These are phyloP conservation scores for Aphelenchoides avenae DNA, from an alignment of 1,140 invertebrate genomes.

Conservation along the genomic window DNA sequence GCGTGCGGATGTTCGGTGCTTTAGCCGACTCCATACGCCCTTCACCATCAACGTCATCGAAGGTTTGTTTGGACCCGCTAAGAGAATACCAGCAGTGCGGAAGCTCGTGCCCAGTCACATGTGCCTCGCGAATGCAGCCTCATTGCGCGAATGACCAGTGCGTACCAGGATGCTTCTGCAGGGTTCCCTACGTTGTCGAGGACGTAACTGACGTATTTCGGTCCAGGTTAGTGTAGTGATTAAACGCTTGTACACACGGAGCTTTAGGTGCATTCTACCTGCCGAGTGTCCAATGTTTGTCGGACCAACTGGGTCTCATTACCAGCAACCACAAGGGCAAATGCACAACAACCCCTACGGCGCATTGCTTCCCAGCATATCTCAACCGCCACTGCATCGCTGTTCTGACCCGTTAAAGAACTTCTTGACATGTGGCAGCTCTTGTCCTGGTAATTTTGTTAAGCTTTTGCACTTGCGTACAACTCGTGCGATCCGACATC, in stretches of 20 bases:
- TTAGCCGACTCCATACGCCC: no score
- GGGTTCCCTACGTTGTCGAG: constrained; percentile 29
- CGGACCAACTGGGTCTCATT: not conserved
- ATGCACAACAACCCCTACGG: no score
- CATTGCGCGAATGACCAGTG: constrained; percentile 25
- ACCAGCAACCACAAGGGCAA: constrained; percentile 2
- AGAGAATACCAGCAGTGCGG: constrained; percentile 22
- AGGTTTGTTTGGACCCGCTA: constrained; percentile 21
- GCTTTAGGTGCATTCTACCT: constrained; percentile 25
- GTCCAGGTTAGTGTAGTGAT: no score
- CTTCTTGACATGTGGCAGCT: constrained; percentile 26
- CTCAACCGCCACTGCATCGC: no score
- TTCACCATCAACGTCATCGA: no score
- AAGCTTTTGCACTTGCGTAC: not conserved
- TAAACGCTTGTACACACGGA: not conserved
- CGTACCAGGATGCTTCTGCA: constrained; percentile 28
- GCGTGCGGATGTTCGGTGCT: no score
- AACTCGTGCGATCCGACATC: not conserved
- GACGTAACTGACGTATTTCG: constrained; percentile 21
- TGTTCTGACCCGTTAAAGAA: constrained; percentile 33
- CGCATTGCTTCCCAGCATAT: no score
- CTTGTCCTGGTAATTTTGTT: constrained; percentile 18
- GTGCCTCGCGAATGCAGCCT: constrained; percentile 14
- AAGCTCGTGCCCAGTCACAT: constrained; percentile 31
- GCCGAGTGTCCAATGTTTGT: constrained; percentile 26